Percentiles rank a stretch among this genome's conserved stretches.
Conservation (phyloP, 1,140 invertebrate species). For the Pararge aegeria region DNA sequence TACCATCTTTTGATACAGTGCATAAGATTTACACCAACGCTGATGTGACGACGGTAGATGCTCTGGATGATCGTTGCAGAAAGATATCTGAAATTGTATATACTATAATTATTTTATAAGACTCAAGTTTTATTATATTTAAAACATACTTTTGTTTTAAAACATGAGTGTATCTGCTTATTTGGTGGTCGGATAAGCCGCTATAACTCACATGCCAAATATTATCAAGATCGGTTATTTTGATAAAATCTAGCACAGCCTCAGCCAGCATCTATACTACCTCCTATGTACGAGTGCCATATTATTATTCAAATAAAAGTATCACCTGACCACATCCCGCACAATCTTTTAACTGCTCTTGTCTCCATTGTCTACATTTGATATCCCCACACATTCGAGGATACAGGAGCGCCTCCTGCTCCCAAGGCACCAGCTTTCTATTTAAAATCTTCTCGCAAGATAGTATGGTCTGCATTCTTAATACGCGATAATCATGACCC, state of each 20-base stretch:
- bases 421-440: constrained; percentile 81
- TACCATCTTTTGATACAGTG: constrained; percentile 78
- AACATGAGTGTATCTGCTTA: no score
- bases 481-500: constrained; percentile 81
- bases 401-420: constrained; percentile 85
- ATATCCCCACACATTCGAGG: constrained; percentile 81
- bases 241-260: no score
- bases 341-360: constrained; percentile 77
- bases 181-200: no score
- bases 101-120: no score
- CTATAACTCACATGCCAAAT: no score
- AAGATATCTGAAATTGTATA: constrained; percentile 61
- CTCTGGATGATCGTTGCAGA: constrained; percentile 67
- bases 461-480: constrained; percentile 82
- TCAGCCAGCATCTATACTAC: no score
- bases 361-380: constrained; percentile 76
- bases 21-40: constrained; percentile 79
- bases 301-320: background rate
- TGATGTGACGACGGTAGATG: constrained; percentile 70
- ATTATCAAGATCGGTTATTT: no score
- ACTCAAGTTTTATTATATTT: no score
- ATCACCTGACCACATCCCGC: constrained; percentile 80
- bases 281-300: no score
- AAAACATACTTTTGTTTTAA: no score
- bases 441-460: constrained; percentile 81